Evolutionary conservation across 2,888 invertebrate genomes (phyloP), one percentile per base, ranked within the genome.

Genomic region (Cremastinae sp.): DNA sequence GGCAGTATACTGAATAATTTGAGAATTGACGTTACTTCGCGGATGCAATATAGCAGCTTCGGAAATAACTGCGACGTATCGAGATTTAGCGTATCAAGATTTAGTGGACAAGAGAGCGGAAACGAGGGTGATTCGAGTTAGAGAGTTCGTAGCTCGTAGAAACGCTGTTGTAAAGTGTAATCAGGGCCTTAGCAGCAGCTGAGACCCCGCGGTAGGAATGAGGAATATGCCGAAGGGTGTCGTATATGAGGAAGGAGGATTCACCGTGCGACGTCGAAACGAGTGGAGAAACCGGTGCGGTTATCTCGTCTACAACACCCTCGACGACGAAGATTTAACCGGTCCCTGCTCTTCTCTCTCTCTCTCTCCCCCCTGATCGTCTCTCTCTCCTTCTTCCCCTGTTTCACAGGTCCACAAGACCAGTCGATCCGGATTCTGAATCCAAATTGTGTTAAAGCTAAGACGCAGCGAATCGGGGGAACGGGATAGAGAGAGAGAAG

Each of bases 181-280:
- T 80, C 80, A 79, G 58, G 68, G 78, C 61, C 69, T 72, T 65
- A 62, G 74, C 74, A 64, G 64, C 80, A 80, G 75, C 79, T 80
- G 79, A 78, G 79, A 59, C 77, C 71, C 12, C 43, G 61, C 41
- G 41, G 62, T 56, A 28, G 69, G 58, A 68, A 58, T 68, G 68
- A 69, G 58, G 64, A 70, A 75, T 69, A 72, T 71, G 69, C 74
- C 70, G 56, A 79, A 75, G 75, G 71, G 64, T 59, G 41, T 28
- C 55, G 64, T 64, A 64, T 70, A 61, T 68, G 41, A 51, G 41
- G 28, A 58, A 35, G 41, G 73, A 47, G 49, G 51, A 61, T 58
- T 69, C 43, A 35, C 35, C 69, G 18, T 28, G 37, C 28, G 53
- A 72, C 58, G 56, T 55, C 68, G 70, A 58, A 58, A 53, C 43